Conservation (phyloP, 2,797 vertebrate species). For the Poliocrania exsul region DNA sequence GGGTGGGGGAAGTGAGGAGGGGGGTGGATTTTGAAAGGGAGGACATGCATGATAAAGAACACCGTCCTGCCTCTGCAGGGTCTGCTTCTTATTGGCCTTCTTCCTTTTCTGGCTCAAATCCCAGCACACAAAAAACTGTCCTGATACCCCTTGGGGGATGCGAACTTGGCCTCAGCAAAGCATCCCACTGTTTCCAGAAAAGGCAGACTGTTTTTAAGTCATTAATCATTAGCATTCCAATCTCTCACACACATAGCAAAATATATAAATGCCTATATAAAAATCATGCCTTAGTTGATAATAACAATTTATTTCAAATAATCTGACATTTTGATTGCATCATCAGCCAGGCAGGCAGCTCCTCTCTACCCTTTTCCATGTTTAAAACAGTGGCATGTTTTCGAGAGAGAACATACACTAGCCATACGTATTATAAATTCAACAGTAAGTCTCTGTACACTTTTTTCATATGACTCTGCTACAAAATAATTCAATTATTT, state of each 20-base stretch:
- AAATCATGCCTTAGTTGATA: slow-evolving; percentile 6
- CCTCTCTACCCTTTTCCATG: not conserved
- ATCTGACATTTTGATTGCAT: slow-evolving; percentile 34
- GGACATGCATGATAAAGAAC: not conserved
- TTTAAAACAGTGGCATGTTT: not conserved
- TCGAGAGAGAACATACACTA: not conserved
- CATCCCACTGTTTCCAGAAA: not conserved
- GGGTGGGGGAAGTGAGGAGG: no score
- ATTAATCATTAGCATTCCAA: not conserved
- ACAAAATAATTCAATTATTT: not conserved
- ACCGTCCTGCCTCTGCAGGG: not conserved
- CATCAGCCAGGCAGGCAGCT: not conserved
- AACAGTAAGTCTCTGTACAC: not conserved
- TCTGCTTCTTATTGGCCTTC: not conserved
- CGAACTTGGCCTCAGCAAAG: not conserved
- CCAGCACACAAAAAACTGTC: not conserved
- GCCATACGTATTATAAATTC: not conserved
- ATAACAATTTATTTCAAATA: slow-evolving; percentile 53
- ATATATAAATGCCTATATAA: not conserved
- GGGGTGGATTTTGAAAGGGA: not conserved
- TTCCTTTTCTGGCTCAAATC: not conserved
- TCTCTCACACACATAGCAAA: not conserved
- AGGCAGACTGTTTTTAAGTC: not conserved
- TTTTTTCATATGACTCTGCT: not conserved
- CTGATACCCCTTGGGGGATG: not conserved